phyloP scores from a whole-genome alignment of 2,888 invertebrate species.

The Mythimna lalbum region DNA sequence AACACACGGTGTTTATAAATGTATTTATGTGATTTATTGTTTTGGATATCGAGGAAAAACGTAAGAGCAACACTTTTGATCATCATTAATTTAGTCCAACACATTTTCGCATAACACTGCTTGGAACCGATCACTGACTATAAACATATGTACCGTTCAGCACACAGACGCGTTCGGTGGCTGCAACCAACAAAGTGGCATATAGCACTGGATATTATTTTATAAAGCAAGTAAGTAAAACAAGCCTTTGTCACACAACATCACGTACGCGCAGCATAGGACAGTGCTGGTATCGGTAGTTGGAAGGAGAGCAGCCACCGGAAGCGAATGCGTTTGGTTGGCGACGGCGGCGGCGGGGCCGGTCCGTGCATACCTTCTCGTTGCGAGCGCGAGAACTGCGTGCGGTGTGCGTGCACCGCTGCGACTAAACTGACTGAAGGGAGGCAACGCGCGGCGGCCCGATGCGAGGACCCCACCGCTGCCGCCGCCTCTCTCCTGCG shows the following conservation, averaged over 20 bases:
- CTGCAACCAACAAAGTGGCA: slow-evolving; percentile 64
- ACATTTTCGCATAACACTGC: slow-evolving; percentile 74
- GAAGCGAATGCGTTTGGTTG: slow-evolving; percentile 81
- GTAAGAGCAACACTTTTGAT: slow-evolving; percentile 63
- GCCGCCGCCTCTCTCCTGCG: slow-evolving; percentile 83
- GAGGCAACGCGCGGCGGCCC: slow-evolving; percentile 79
- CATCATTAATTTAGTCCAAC: slow-evolving; percentile 74
- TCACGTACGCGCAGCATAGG: slow-evolving; percentile 55
- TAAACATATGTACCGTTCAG: slow-evolving; percentile 59
- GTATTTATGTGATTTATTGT: slow-evolving; percentile 70
- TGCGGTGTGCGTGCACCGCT: slow-evolving; percentile 91
- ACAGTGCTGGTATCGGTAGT: slow-evolving; percentile 57
- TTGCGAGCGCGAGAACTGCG: slow-evolving; percentile 90
- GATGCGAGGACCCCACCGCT: slow-evolving; percentile 86
- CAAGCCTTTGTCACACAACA: slow-evolving; percentile 64
- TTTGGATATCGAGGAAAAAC: slow-evolving; percentile 67
- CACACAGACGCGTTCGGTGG: slow-evolving; percentile 68
- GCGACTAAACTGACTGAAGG: slow-evolving; percentile 86
- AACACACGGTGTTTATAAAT: slow-evolving; percentile 72
- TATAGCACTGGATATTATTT: slow-evolving; percentile 45
- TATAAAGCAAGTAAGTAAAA: slow-evolving; percentile 42
- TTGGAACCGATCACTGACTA: slow-evolving; percentile 58
- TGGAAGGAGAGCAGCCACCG: slow-evolving; percentile 85
- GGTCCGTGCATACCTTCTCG: slow-evolving; percentile 87
- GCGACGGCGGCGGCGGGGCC: slow-evolving; percentile 67